These are phyloP conservation scores for Didymodactylos carnosus DNA, from an alignment of 2,888 invertebrate genomes.

Conservation along the genomic window DNA sequence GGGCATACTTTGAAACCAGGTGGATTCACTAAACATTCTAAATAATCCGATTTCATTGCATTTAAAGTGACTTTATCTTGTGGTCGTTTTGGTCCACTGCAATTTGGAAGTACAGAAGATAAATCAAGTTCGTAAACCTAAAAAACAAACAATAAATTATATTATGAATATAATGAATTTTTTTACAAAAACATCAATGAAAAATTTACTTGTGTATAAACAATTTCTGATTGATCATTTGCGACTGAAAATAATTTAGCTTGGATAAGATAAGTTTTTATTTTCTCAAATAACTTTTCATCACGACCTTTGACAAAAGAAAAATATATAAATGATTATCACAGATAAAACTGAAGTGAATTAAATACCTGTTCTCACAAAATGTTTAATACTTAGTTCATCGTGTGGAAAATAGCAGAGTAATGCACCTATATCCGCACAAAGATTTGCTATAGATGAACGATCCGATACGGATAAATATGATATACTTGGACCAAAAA, in stretches of 20 bases:
- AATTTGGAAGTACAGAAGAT: constrained; percentile 66
- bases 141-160: too few relatives aligned
- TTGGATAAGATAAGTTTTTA: constrained; percentile 59
- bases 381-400: constrained; percentile 54
- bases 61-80: constrained; percentile 78
- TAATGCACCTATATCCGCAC: constrained; percentile 90
- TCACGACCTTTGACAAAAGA: constrained; percentile 48
- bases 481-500: constrained; percentile 77
- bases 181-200: constrained; percentile 26
- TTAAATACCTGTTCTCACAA: constrained; percentile 57
- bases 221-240: constrained; percentile 42
- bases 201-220: background rate
- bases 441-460: constrained; percentile 96
- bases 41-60: constrained; percentile 73
- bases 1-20: constrained; percentile 42
- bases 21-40: constrained; percentile 60
- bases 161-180: constrained; percentile 66
- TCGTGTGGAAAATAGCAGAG: constrained; percentile 86
- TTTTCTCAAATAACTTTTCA: constrained; percentile 46
- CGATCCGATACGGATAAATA: constrained; percentile 81
- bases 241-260: constrained; percentile 68
- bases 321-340: constrained; percentile 17
- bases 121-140: constrained; percentile 67
- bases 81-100: constrained; percentile 87
- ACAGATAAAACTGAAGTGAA: too few relatives aligned